Conservation (phyloP, 92 coral and sea anemone species). For the Heliopora coerulea region DNA sequence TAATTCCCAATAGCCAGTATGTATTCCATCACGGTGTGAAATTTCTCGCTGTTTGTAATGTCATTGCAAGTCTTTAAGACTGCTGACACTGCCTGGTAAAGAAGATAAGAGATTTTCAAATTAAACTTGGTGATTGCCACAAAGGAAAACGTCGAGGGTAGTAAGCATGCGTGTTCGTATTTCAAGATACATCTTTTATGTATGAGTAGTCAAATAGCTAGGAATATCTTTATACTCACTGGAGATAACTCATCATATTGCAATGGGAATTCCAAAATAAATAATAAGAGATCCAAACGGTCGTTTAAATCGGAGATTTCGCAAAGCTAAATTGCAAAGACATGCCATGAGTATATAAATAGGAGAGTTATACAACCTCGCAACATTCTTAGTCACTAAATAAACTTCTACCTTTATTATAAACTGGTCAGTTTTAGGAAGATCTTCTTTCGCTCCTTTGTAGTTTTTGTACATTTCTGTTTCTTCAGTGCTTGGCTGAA, state of each 20-base stretch:
- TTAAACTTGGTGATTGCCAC: too few relatives aligned
- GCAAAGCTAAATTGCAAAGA: conserved; percentile 64
- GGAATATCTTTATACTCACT: conserved; percentile 52
- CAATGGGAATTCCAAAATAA: conserved; percentile 84
- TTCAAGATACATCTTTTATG: too few relatives aligned
- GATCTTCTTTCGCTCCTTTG: conserved; percentile 65
- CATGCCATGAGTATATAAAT: too few relatives aligned
- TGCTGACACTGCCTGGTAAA: conserved; percentile 67
- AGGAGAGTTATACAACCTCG: too few relatives aligned
- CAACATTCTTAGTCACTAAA: too few relatives aligned
- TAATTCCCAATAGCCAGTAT: conserved; percentile 91
- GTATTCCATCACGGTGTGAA: conserved; percentile 73
- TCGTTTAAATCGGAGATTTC: conserved; percentile 78
- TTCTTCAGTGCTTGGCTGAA: conserved; percentile 91
- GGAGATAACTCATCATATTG: conserved; percentile 94
- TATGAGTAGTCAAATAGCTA: neutral
- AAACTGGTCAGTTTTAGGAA: conserved; percentile 77
- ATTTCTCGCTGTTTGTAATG: conserved; percentile 67
- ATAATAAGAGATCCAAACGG: conserved; percentile 79
- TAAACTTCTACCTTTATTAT: conserved; percentile 88
- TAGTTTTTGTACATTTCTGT: conserved; percentile 93
- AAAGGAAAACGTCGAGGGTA: too few relatives aligned
- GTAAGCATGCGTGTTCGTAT: too few relatives aligned
- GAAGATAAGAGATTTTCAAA: neutral
- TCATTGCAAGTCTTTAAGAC: conserved; percentile 82